A percentile compares a stretch with the other conserved stretches of the same genome.
Conservation (phyloP, 2,797 vertebrate species). For the Enteromius paludinosus region DNA sequence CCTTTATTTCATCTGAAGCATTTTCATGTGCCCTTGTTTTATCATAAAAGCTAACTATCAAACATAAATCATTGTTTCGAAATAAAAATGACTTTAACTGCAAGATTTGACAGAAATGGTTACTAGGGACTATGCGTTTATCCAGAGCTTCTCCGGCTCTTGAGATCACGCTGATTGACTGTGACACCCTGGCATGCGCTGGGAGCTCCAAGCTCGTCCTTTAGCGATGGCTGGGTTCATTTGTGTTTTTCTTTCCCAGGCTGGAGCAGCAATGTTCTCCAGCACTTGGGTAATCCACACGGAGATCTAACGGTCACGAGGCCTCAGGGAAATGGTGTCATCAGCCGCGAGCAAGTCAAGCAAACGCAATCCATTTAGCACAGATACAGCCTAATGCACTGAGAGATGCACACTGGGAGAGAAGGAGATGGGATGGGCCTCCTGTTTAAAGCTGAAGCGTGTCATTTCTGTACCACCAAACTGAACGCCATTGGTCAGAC, state of each 20-base stretch:
- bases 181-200: slow-evolving; percentile 29
- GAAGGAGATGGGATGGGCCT: slow-evolving; percentile 9
- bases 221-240: background rate
- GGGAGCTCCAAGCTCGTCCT: slow-evolving; percentile 4
- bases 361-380: slow-evolving; percentile 75
- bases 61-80: background rate
- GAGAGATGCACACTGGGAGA: slow-evolving; percentile 18
- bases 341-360: slow-evolving; percentile 69
- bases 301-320: slow-evolving; percentile 65
- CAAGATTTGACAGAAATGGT: background rate
- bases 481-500: background rate
- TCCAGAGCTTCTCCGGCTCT: slow-evolving; percentile 12
- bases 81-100: background rate
- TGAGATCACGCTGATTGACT: slow-evolving; percentile 33
- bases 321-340: slow-evolving; percentile 66
- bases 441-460: slow-evolving; percentile 1
- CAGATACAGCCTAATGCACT: slow-evolving; percentile 62
- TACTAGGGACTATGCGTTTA: background rate
- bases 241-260: slow-evolving; percentile 57
- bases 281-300: slow-evolving; percentile 63
- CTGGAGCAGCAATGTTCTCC: slow-evolving; percentile 40
- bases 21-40: slow-evolving; percentile 31
- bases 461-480: background rate
- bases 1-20: background rate
- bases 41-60: background rate